phyloP scores from a whole-genome alignment of 2,888 invertebrate genomes.

The Cosmia trapezina region DNA sequence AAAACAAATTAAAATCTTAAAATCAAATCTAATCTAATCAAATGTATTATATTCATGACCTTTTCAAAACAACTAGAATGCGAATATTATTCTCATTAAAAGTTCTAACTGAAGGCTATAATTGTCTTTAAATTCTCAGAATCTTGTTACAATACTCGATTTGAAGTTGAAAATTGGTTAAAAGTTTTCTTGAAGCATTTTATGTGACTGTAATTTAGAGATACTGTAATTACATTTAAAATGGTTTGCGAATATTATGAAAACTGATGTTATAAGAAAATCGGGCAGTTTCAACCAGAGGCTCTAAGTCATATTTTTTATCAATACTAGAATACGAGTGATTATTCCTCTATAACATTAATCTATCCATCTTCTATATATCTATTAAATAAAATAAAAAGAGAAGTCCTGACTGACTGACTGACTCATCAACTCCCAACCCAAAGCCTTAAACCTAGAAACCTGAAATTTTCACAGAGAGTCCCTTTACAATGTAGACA shows the following conservation, averaged over 20 bases:
- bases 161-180: slow-evolving; percentile 38
- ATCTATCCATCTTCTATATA: no score
- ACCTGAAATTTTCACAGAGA: no score
- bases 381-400: no score
- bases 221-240: slow-evolving; percentile 25
- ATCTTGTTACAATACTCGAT: slow-evolving; percentile 43
- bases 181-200: slow-evolving; percentile 37
- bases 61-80: not conserved
- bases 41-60: slow-evolving; percentile 9
- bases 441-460: no score
- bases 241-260: slow-evolving; percentile 3
- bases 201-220: slow-evolving; percentile 20
- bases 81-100: slow-evolving; percentile 34
- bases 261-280: not conserved
- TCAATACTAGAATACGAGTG: no score
- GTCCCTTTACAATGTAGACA: no score
- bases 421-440: no score
- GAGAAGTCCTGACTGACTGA: no score
- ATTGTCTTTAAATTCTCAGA: slow-evolving; percentile 18
- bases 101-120: slow-evolving; percentile 8
- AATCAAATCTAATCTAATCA: not conserved
- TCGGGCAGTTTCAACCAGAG: no score
- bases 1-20: not conserved
- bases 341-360: no score
- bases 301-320: no score